Base-by-base conservation (phyloP, 2,888 invertebrate species). In the Caenorhabditis macrosperma region DNA sequence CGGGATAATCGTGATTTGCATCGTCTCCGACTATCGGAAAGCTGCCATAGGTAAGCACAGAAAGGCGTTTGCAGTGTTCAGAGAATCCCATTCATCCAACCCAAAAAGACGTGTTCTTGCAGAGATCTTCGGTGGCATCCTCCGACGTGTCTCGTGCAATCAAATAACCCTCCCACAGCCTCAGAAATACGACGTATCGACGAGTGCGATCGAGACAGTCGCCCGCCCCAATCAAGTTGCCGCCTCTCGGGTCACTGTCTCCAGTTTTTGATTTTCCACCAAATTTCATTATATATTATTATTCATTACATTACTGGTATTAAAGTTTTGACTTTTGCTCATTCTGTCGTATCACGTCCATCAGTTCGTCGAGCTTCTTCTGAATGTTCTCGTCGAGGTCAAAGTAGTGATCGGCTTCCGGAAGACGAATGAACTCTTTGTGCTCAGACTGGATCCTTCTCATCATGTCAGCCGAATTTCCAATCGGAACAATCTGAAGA, bases 401-500 rank as follows among this genome's bases (percentile, higher is more conserved):
- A 24, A 81, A 75, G 33, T 79, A 81, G 48, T 83, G 83, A 52
- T 72, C 68, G 0, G 71, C 79, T 30, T 57, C 71, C 2, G 76
- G 72, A 15, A 83, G 33, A 1, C 75, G 41, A 20, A 72, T 46
- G 6, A 83, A 59, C 10, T 78, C 66, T 17, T 74, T 75, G 52
- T 77, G 71, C n/a, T 54, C 46, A 0, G 79, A 61, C 2, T 54
- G 48, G 15, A 84, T 60, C 33, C 80, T 22, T 10, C 68, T 35
- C 28, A 74, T 59, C 46, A 84, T 33, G 17, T 52, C 60, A 10
- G 63, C 57, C 0, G 84, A 81, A 26, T 84, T 84, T 55, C 78
- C 64, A 35, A 75, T 71, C 0, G 84, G 82, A 7, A 84, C 84
- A 10, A 78, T 71, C 84, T 82, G 71, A 48, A 82, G n/a, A n/a